A percentile compares a stretch with the other conserved stretches of the same genome.
phyloP scores from a whole-genome alignment of 2,797 vertebrate species.

The Phyllotis vaccarum region DNA sequence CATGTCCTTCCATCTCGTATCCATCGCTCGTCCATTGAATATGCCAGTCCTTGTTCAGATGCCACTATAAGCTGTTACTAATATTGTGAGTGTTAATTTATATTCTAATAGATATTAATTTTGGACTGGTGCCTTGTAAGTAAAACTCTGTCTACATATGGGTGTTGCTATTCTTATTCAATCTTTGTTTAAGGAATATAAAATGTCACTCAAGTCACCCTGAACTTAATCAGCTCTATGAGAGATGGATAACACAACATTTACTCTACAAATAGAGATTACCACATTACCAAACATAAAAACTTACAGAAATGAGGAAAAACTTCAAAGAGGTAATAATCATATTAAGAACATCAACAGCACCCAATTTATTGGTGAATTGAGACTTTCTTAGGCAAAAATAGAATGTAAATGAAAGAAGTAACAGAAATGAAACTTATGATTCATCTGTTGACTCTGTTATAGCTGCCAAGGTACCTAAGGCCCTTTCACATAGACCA shows the following conservation, averaged over 20 bases:
- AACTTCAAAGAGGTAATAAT: constrained; percentile 66
- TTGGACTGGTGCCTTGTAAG: no score
- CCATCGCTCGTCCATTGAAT: no score
- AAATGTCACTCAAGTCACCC: background rate
- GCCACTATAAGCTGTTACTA: no score
- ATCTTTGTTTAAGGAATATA: background rate
- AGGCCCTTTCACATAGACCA: constrained; percentile 65
- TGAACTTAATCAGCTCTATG: constrained; percentile 20
- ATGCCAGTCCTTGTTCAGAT: no score
- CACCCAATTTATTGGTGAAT: constrained; percentile 60
- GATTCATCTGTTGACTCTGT: constrained; percentile 51
- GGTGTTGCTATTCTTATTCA: background rate
- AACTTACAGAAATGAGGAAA: constrained; percentile 63
- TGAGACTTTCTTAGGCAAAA: constrained; percentile 55
- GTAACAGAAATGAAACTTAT: constrained; percentile 6
- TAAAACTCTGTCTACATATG: no score
- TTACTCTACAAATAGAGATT: constrained; percentile 62
- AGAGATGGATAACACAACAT: constrained; percentile 55
- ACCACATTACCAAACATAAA: constrained; percentile 68
- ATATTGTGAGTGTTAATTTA: no score
- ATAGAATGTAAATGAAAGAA: constrained; percentile 50
- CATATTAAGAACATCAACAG: constrained; percentile 43
- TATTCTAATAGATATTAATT: no score
- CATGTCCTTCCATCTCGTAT: no score
- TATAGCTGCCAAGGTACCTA: constrained; percentile 30